Conservation (phyloP, 2,797 vertebrate species). For the Scomberomorus guttatus region DNA sequence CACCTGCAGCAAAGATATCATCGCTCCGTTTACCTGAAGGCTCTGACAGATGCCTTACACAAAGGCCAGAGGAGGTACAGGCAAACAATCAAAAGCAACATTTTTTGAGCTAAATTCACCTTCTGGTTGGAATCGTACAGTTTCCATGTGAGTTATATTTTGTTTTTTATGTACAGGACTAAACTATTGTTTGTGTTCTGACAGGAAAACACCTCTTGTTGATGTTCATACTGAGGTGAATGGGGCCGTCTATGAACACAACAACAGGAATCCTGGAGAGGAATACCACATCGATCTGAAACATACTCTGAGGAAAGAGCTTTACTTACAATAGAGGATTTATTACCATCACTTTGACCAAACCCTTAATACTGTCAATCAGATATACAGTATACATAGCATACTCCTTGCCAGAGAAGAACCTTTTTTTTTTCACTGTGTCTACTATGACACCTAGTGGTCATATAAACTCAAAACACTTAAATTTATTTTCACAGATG, state of each 20-base stretch:
- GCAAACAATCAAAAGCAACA: neutral
- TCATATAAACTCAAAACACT: neutral
- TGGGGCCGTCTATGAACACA: slow-evolving; percentile 84
- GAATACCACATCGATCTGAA: slow-evolving; percentile 85
- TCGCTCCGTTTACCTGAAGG: slow-evolving; percentile 86
- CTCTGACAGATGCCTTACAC: slow-evolving; percentile 83
- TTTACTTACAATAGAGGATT: slow-evolving; percentile 79
- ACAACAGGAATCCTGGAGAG: slow-evolving; percentile 74
- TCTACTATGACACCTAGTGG: slow-evolving; percentile 63
- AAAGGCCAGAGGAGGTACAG: slow-evolving; percentile 77
- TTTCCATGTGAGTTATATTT: neutral
- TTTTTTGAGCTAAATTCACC: neutral
- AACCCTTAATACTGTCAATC: neutral
- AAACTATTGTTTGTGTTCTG: slow-evolving; percentile 54
- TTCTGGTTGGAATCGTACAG: neutral
- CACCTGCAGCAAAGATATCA: slow-evolving; percentile 72
- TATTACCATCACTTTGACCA: neutral
- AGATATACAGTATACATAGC: too few relatives aligned
- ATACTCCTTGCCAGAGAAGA: neutral
- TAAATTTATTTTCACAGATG: neutral
- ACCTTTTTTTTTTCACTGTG: slow-evolving; percentile 23
- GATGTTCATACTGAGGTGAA: slow-evolving; percentile 90
- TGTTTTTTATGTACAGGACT: neutral
- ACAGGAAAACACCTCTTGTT: slow-evolving; percentile 86
- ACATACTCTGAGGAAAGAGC: slow-evolving; percentile 90